phyloP scores from a whole-genome alignment of 2,888 invertebrate genomes.

The Acanthococcus lagerstroemiae region DNA sequence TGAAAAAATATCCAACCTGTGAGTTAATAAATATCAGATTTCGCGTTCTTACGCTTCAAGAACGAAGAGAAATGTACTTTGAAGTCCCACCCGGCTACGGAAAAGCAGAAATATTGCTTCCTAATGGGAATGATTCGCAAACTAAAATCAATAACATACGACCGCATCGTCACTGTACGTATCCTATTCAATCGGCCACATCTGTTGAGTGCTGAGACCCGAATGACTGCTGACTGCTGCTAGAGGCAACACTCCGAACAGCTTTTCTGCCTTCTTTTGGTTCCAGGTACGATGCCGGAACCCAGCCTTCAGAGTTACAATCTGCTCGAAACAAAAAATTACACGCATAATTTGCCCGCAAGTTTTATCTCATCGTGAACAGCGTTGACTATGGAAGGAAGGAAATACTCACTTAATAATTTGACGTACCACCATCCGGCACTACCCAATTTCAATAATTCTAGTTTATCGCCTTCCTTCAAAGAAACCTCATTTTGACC shows the following conservation, averaged over 20 bases:
- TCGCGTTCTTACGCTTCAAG: too few relatives aligned
- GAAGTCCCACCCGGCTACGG: too few relatives aligned
- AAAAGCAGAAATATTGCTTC: not conserved
- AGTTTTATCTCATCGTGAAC: too few relatives aligned
- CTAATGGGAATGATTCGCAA: not conserved
- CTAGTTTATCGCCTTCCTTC: slow-evolving; percentile 80
- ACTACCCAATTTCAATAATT: slow-evolving; percentile 82
- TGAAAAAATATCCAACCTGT: too few relatives aligned
- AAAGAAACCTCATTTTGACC: slow-evolving; percentile 84
- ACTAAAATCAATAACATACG: too few relatives aligned
- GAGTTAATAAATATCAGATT: too few relatives aligned
- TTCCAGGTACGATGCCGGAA: slow-evolving; percentile 85
- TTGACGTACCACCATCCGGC: slow-evolving; percentile 96
- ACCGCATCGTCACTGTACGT: not conserved
- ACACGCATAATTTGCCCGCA: not conserved
- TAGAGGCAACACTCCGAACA: slow-evolving; percentile 24
- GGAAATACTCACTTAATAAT: slow-evolving; percentile 54
- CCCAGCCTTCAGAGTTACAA: slow-evolving; percentile 76
- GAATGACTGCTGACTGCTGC: slow-evolving; percentile 26
- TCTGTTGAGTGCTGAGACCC: slow-evolving; percentile 22
- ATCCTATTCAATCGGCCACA: not conserved
- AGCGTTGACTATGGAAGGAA: not conserved
- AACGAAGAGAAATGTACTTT: too few relatives aligned
- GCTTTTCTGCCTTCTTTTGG: slow-evolving; percentile 28
- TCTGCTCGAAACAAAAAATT: slow-evolving; percentile 46